Evolutionary conservation across 2,113 vertebrate genomes (phyloP).

Genomic region (Thryonomys swinderianus): DNA sequence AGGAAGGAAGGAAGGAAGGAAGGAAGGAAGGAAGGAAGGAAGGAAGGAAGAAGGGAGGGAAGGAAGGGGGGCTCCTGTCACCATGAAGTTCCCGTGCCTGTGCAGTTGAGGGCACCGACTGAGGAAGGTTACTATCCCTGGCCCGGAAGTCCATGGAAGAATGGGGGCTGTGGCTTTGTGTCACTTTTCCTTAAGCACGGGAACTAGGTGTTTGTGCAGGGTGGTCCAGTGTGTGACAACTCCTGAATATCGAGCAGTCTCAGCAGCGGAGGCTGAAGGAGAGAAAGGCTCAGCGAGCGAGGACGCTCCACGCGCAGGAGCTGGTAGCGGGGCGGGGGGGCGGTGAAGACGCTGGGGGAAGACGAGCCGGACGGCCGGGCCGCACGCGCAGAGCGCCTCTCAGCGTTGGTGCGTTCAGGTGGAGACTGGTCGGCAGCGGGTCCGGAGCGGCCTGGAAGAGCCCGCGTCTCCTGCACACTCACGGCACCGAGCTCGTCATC

Average conservation of each 20-base stretch:
- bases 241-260: neutral
- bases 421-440: neutral
- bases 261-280: neutral
- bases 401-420: neutral
- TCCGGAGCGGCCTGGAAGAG: neutral
- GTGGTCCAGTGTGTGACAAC: neutral
- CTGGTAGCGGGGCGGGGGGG: too few relatives aligned
- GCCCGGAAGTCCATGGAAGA: neutral
- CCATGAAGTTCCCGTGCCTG: neutral
- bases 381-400: neutral
- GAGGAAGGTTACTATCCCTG: neutral
- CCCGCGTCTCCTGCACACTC: neutral
- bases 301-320: neutral
- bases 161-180: neutral
- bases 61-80: too few relatives aligned
- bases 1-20: too few relatives aligned
- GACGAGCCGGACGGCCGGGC: fast-evolving
- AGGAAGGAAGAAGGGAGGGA: too few relatives aligned
- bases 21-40: too few relatives aligned
- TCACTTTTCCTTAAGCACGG: neutral
- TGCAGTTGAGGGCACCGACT: neutral
- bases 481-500: neutral
- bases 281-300: neutral
- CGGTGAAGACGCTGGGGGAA: neutral
- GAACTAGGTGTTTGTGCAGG: neutral